A percentile compares a stretch with the other conserved stretches of the same genome.
Evolutionary conservation across 2,797 vertebrate genomes (phyloP).

Genomic region (Ceryle rudis): DNA sequence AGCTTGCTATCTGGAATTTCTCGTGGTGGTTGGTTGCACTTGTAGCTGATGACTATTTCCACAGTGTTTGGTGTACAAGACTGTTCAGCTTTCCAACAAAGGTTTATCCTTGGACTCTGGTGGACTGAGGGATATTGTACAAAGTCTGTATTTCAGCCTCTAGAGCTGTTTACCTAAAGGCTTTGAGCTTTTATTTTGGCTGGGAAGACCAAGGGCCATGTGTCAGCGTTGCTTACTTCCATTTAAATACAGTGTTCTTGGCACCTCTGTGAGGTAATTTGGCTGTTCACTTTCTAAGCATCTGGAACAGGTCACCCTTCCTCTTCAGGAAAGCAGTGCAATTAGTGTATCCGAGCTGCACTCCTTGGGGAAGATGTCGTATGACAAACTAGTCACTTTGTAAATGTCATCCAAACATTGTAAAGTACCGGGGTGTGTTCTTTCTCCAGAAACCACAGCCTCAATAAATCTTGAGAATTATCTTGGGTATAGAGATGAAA

Average conservation of each 20-base stretch:
- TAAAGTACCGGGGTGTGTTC: fast-evolving
- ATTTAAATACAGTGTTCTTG: neutral
- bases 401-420: neutral
- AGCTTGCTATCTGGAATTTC: neutral
- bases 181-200: neutral
- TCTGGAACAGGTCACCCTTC: neutral
- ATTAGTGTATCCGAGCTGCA: neutral
- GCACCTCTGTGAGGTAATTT: neutral
- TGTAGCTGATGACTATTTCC: neutral
- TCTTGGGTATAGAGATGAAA: neutral
- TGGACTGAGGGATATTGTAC: neutral
- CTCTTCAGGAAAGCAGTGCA: neutral
- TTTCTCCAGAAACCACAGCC: neutral
- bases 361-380: neutral
- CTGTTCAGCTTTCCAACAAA: neutral
- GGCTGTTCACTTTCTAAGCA: neutral
- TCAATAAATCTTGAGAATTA: neutral
- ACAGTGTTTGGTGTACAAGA: neutral
- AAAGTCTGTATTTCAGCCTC: neutral
- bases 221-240: neutral
- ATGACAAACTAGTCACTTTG: neutral
- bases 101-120: neutral
- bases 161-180: neutral
- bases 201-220: neutral
- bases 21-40: neutral